These are phyloP conservation scores for Euclidia mi DNA, from an alignment of 2,888 invertebrate genomes.

Conservation along the genomic window DNA sequence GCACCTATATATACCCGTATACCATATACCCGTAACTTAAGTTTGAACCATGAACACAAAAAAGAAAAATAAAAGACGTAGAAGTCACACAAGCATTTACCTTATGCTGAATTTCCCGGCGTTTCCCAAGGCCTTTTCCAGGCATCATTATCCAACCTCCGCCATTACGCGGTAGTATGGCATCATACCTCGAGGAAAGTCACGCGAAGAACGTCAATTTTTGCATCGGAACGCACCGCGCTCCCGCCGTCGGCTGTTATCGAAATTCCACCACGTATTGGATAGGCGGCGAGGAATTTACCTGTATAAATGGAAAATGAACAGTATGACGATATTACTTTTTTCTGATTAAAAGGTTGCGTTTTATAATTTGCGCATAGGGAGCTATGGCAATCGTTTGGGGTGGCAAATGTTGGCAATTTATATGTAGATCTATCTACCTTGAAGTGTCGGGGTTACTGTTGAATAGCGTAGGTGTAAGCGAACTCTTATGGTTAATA, in stretches of 20 bases:
- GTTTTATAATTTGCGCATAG: too few relatives aligned
- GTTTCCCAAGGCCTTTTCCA: too few relatives aligned
- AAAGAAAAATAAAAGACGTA: too few relatives aligned
- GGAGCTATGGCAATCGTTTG: too few relatives aligned
- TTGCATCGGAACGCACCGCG: conserved; percentile 65
- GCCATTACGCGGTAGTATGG: conserved; percentile 14
- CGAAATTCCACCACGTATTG: conserved; percentile 59
- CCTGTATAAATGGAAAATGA: conserved; percentile 45
- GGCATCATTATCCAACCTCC: conserved; percentile 17
- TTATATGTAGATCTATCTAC: too few relatives aligned
- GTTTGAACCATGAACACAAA: too few relatives aligned
- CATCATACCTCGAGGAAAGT: conserved; percentile 36
- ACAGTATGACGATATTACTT: conserved; percentile 7
- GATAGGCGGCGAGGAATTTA: conserved; percentile 32
- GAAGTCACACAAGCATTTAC: not conserved
- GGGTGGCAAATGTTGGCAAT: too few relatives aligned
- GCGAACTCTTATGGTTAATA: too few relatives aligned
- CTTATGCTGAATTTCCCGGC: conserved; percentile 13
- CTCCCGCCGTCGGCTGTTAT: conserved; percentile 51
- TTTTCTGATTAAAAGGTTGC: conserved; percentile 3
- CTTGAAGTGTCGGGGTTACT: too few relatives aligned
- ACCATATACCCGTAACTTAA: too few relatives aligned
- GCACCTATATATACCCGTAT: too few relatives aligned
- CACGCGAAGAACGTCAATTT: conserved; percentile 59
- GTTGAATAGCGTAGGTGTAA: too few relatives aligned